phyloP scores from a whole-genome alignment of 2,113 vertebrate species.

The Pseudonaja textilis region DNA sequence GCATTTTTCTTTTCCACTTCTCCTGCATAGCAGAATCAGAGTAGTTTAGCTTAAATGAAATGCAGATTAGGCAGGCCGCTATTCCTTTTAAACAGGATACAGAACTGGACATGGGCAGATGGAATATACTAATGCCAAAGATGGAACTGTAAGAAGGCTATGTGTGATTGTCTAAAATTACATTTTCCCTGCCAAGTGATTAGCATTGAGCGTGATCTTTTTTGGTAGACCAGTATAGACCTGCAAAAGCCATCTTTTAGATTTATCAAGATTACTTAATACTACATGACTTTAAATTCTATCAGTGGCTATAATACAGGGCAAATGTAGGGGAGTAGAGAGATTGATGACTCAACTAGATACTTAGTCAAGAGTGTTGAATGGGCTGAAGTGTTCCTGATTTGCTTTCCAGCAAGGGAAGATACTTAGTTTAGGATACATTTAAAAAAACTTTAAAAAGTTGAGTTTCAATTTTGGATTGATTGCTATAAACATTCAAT shows the following conservation, averaged over 20 bases:
- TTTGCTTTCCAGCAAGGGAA: background rate
- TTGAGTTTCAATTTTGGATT: background rate
- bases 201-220: background rate
- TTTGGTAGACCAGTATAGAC: conserved; percentile 21
- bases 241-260: conserved; percentile 22
- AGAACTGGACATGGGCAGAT: background rate
- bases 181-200: background rate
- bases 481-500: background rate
- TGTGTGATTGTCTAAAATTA: conserved; percentile 2
- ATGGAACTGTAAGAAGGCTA: background rate
- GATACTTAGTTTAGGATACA: background rate
- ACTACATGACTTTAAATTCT: conserved; percentile 41
- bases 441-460: background rate
- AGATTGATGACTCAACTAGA: background rate
- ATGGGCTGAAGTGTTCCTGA: background rate
- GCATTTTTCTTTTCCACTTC: background rate
- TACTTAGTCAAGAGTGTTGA: background rate
- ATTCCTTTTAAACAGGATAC: background rate
- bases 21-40: background rate
- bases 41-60: background rate
- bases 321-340: background rate
- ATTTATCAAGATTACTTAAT: conserved; percentile 35
- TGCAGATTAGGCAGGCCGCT: background rate
- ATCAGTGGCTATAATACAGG: conserved; percentile 25
- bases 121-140: background rate